These are phyloP conservation scores for Watsonalla cultraria DNA, from an alignment of 2,888 invertebrate genomes.

Conservation along the genomic window DNA sequence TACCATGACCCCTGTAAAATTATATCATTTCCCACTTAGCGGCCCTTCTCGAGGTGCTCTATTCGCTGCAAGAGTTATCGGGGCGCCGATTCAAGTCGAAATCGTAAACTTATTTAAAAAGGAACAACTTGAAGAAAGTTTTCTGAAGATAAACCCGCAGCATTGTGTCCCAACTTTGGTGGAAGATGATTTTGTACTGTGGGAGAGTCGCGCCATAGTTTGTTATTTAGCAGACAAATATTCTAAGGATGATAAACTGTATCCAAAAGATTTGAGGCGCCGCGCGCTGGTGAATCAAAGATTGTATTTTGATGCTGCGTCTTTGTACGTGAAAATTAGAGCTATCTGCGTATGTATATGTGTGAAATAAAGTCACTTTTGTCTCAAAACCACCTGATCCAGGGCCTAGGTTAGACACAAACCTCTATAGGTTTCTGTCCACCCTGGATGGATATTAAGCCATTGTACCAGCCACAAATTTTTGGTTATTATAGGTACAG, in stretches of 20 bases:
- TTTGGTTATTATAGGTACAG: no score
- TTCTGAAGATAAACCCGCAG: slow-evolving; percentile 81
- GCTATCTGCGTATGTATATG: slow-evolving; percentile 77
- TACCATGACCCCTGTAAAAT: slow-evolving; percentile 37
- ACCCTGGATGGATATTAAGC: no score
- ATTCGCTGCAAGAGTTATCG: slow-evolving; percentile 78
- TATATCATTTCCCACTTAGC: slow-evolving; percentile 81
- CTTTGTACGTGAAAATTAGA: slow-evolving; percentile 80
- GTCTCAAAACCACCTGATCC: no score
- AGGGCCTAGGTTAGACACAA: no score
- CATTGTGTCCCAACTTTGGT: slow-evolving; percentile 83
- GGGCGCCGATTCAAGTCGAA: slow-evolving; percentile 70
- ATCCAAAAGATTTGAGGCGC: slow-evolving; percentile 78
- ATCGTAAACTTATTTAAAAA: slow-evolving; percentile 77
- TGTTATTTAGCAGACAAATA: slow-evolving; percentile 81
- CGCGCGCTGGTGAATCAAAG: slow-evolving; percentile 81
- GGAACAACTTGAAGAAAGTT: slow-evolving; percentile 78
- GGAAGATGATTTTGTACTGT: slow-evolving; percentile 81
- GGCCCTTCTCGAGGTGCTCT: slow-evolving; percentile 81
- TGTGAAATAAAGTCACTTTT: no score
- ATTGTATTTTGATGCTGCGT: slow-evolving; percentile 81
- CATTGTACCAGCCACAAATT: no score
- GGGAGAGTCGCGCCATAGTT: slow-evolving; percentile 84
- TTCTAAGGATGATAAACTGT: slow-evolving; percentile 78
- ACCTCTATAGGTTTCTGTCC: background rate